phyloP scores from a whole-genome alignment of 2,797 vertebrate genomes.

The Decapterus maruadsi region DNA sequence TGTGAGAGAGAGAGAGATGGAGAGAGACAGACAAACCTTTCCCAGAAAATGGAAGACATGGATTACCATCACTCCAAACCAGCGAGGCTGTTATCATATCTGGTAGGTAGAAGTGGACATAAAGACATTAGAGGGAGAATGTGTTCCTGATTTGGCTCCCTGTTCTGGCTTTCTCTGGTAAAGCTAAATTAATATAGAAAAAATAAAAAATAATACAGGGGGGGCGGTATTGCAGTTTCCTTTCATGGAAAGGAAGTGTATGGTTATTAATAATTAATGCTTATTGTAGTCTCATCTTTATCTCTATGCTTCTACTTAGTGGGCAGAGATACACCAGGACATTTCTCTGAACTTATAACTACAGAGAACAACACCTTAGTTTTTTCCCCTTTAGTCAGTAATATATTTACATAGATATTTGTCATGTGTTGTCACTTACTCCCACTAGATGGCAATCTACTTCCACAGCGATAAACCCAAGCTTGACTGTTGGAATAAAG shows the following conservation, averaged over 20 bases:
- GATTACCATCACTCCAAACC: background rate
- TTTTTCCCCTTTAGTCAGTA: background rate
- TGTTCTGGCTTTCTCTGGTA: background rate
- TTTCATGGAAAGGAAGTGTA: too few species aligned
- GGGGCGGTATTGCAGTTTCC: background rate
- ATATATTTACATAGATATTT: background rate
- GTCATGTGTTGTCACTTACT: constrained; percentile 24
- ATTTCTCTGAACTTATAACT: background rate
- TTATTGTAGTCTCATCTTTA: background rate
- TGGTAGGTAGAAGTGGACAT: background rate
- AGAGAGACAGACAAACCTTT: background rate
- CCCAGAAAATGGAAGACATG: background rate
- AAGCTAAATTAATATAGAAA: background rate
- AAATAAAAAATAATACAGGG: background rate
- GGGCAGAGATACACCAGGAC: background rate
- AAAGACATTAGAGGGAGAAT: background rate
- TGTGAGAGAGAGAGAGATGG: too few species aligned
- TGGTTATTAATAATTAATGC: too few species aligned
- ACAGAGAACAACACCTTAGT: background rate
- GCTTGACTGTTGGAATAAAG: constrained; percentile 23
- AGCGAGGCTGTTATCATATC: background rate
- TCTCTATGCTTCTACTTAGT: background rate
- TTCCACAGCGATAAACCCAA: constrained; percentile 47
- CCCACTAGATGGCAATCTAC: constrained; percentile 81
- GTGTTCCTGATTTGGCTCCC: background rate